A percentile compares a stretch with the other conserved stretches of the same genome.
Evolutionary conservation across 2,797 vertebrate species (phyloP).

Genomic region (Enteromius thamalakanensis): DNA sequence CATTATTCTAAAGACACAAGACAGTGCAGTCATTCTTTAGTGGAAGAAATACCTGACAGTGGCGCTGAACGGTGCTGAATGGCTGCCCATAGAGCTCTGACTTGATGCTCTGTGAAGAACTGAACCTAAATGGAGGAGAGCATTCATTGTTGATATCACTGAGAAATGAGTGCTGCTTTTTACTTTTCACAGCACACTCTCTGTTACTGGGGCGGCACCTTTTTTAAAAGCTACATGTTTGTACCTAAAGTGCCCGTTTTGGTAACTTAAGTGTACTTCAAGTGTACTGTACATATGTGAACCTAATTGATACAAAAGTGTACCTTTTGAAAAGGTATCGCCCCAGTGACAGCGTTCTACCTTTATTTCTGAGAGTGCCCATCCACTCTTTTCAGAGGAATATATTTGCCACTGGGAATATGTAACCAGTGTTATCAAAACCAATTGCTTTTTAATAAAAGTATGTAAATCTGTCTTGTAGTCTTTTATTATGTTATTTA

Average conservation of each 20-base stretch:
- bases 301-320: too few species aligned
- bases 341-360: too few species aligned
- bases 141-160: conserved; percentile 33
- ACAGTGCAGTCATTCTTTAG: conserved; percentile 44
- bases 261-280: too few species aligned
- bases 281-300: too few species aligned
- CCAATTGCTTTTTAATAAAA: neutral
- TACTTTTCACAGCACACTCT: too few species aligned
- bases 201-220: too few species aligned
- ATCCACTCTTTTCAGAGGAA: neutral
- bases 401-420: neutral
- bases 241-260: too few species aligned
- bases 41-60: conserved; percentile 70
- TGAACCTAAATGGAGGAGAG: conserved; percentile 61
- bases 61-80: conserved; percentile 60
- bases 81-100: conserved; percentile 62
- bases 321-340: too few species aligned
- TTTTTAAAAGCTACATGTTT: too few species aligned
- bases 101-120: conserved; percentile 62
- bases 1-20: conserved; percentile 22
- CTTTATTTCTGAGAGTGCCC: too few species aligned
- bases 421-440: neutral
- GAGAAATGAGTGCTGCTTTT: neutral
- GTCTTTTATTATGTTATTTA: neutral
- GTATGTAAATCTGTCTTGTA: neutral